A percentile compares a stretch with the other conserved stretches of the same genome.
Evolutionary conservation across 2,888 invertebrate species (phyloP).

Genomic region (Agrotis segetum): DNA sequence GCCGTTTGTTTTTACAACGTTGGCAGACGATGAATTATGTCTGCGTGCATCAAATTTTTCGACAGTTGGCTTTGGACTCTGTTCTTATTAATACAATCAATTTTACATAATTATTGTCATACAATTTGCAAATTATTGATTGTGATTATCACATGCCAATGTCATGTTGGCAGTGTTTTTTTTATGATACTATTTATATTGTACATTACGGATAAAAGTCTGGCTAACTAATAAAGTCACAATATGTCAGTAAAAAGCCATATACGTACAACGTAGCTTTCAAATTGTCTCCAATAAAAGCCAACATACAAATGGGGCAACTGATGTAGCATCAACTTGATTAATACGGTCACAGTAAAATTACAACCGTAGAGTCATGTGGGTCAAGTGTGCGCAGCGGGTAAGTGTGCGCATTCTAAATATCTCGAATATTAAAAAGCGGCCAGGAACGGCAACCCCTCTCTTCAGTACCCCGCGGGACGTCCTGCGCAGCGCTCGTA

Average conservation of each 20-base stretch:
- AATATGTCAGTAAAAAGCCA: conserved; percentile 15
- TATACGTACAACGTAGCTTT: conserved; percentile 20
- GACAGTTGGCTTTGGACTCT: conserved; percentile 41
- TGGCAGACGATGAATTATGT: conserved; percentile 43
- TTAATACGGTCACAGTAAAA: conserved; percentile 70
- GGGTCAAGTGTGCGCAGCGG: too few species aligned
- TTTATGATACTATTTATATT: not conserved
- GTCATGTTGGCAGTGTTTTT: not conserved
- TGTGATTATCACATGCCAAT: conserved; percentile 6
- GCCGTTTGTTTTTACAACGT: conserved; percentile 35
- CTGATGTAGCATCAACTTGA: conserved; percentile 67
- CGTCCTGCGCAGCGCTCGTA: too few species aligned
- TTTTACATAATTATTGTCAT: conserved; percentile 20
- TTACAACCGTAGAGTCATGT: conserved; percentile 67
- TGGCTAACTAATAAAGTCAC: conserved; percentile 4
- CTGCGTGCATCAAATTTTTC: conserved; percentile 43
- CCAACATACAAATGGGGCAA: conserved; percentile 46
- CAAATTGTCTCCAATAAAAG: conserved; percentile 52
- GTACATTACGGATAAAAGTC: too few species aligned
- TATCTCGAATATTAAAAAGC: too few species aligned
- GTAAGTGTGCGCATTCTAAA: too few species aligned
- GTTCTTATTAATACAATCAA: conserved; percentile 20
- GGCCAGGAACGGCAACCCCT: too few species aligned
- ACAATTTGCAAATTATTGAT: conserved; percentile 27
- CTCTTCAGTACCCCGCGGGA: too few species aligned